A percentile compares a stretch with the other conserved stretches of the same genome.
Evolutionary conservation across 2,888 invertebrate species (phyloP).

Genomic region (Tiphia femorata): DNA sequence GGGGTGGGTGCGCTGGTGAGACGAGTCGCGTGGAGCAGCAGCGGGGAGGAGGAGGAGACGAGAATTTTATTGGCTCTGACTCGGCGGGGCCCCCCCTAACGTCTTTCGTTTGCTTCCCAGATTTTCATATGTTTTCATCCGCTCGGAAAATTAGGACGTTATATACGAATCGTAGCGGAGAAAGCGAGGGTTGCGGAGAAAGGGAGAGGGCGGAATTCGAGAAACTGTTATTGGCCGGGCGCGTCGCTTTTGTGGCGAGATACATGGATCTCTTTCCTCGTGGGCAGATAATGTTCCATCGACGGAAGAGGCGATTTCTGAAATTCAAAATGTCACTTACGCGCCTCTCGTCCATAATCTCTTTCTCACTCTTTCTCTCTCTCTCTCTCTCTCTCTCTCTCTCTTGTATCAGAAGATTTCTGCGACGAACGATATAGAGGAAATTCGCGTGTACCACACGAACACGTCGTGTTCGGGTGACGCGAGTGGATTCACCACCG

Average conservation of each 20-base stretch:
- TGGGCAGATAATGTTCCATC: not conserved
- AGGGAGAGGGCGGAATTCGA: too few species aligned
- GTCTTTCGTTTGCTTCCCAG: constrained; percentile 65
- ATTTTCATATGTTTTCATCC: constrained; percentile 68
- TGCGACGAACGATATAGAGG: not conserved
- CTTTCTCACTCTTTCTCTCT: not conserved
- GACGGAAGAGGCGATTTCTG: too few species aligned
- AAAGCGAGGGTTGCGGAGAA: constrained; percentile 12
- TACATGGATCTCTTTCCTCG: not conserved
- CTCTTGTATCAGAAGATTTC: too few species aligned
- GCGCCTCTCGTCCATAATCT: not conserved
- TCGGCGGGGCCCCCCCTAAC: constrained; percentile 59
- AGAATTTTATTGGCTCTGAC: constrained; percentile 67
- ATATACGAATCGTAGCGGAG: constrained; percentile 43
- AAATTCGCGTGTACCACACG: not conserved
- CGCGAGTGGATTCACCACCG: constrained; percentile 43
- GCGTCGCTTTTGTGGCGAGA: not conserved
- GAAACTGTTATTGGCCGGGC: too few species aligned
- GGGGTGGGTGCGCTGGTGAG: not conserved
- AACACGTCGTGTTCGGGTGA: too few species aligned
- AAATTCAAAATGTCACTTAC: too few species aligned
- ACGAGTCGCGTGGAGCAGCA: too few species aligned
- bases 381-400: not conserved
- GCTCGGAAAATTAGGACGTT: constrained; percentile 68
- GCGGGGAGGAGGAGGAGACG: constrained; percentile 40